Percentiles rank a stretch among this genome's conserved stretches.
phyloP scores from a whole-genome alignment of 2,113 vertebrate species.

The Daubentonia madagascariensis region DNA sequence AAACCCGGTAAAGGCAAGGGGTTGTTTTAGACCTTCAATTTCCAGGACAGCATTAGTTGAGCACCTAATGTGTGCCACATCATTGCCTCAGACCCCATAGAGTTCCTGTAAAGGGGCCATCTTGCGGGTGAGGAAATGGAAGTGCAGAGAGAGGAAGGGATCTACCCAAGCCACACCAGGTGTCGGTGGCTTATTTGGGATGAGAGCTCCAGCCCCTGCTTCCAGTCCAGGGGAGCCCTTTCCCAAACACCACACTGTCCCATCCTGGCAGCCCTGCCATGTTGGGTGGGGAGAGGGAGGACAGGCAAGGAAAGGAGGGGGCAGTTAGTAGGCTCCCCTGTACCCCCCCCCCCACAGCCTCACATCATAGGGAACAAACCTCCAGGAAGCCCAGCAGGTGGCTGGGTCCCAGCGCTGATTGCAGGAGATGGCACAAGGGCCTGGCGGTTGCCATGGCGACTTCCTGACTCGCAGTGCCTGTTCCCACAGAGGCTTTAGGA shows the following conservation, averaged over 20 bases:
- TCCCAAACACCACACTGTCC: background rate
- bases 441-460: conserved; percentile 77
- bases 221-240: background rate
- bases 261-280: background rate
- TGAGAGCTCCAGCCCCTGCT: background rate
- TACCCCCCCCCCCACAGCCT: background rate
- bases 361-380: conserved; percentile 34
- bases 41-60: background rate
- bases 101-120: background rate
- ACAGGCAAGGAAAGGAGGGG: background rate
- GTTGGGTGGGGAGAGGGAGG: background rate
- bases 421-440: conserved; percentile 61
- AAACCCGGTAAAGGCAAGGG: background rate
- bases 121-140: background rate
- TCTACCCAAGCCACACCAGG: background rate
- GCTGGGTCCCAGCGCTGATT: conserved; percentile 71
- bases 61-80: background rate
- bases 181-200: background rate
- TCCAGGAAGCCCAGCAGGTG: conserved; percentile 74
- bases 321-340: background rate
- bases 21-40: background rate
- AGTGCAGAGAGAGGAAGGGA: background rate
- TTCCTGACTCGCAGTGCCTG: conserved; percentile 22
- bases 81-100: background rate
- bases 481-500: conserved; percentile 58